Evolutionary conservation across 2,113 vertebrate species (phyloP).

Genomic region (human (Homo sapiens)): GRCh38 chr15:35344001-35344500

Average conservation of each 20-base stretch:
- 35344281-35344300: slow-evolving; percentile 34
- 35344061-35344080: slow-evolving; percentile 34
- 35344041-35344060: slow-evolving; percentile 27
- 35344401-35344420: slow-evolving; percentile 47
- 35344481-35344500: slow-evolving; percentile 59
- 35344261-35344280: slow-evolving; percentile 53
- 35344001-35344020: not conserved
- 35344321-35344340: not conserved
- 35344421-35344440: slow-evolving; percentile 63
- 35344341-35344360: slow-evolving; percentile 41
- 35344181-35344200: not conserved
- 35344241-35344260: not conserved
- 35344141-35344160: slow-evolving; percentile 52
- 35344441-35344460: slow-evolving; percentile 67
- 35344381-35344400: slow-evolving; percentile 34
- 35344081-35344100: slow-evolving; percentile 44
- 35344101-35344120: slow-evolving; percentile 37
- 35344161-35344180: slow-evolving; percentile 36
- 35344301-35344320: slow-evolving; percentile 42
- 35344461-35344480: slow-evolving; percentile 57
- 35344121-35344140: slow-evolving; percentile 27
- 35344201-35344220: not conserved
- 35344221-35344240: slow-evolving; percentile 52
- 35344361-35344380: slow-evolving; percentile 49
- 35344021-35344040: slow-evolving; percentile 25